Evolutionary conservation across 2,797 vertebrate species (phyloP), one percentile per base, ranked within the genome.

Genomic region (Mus caroli): DNA sequence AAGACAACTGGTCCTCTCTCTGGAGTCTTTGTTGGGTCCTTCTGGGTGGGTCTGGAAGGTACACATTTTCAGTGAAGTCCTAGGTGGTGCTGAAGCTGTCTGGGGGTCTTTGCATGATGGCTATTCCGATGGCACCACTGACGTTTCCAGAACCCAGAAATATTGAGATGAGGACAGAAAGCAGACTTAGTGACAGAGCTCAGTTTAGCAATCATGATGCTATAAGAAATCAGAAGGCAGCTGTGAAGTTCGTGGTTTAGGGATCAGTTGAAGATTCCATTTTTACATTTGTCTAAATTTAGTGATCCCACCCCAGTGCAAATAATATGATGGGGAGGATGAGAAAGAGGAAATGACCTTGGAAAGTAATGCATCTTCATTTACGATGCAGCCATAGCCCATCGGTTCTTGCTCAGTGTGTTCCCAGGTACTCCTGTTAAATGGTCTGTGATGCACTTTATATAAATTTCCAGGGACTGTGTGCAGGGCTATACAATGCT

Each of bases 261-360:
- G 67, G 34, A 34, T 80, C n/a, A 69, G 82, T 71, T 79, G 3
- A 88, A 93, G 54, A 75, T 31, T 69, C 54, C 4, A 15, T 40
- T 94, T 92, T 94, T 88, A n/a, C 12, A n/a, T 76, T 84, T 37
- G 60, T 58, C 54, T 84, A 60, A 83, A 78, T 75, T 79, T 76
- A 15, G 19, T 91, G 62, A 83, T 20, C 67, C 62, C 19, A 40
- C 0, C 15, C 58, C 40, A 34, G 6, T 52, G 62, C 28, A 85
- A 80, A 26, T 71, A 69, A 60, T 67, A 54, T 40, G 67, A 37
- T 0, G 7, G 34, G 67, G 67, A 50, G 67, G 60, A 20, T 67
- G 56, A 87, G 11, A 13, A 71, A 77, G n/a, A 50, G 56, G 40
- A 94, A 71, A 85, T 10, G 34, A 28, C 15, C 50, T 90, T 52